These are phyloP conservation scores for Luffia ferchaultella DNA, from an alignment of 2,888 invertebrate genomes.

Conservation along the genomic window DNA sequence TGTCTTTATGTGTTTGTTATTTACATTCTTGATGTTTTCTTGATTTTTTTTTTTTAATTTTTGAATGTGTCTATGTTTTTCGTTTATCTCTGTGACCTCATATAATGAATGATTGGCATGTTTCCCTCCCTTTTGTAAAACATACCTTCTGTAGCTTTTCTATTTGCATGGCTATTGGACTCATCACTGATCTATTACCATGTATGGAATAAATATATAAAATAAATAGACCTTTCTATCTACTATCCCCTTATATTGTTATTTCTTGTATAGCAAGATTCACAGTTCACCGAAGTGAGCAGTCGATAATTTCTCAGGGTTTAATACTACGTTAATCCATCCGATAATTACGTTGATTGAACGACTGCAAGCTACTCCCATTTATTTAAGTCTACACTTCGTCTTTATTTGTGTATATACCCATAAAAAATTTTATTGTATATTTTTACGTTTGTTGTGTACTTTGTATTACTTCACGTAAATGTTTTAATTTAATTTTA, in stretches of 20 bases:
- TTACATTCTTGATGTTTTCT: too few species aligned
- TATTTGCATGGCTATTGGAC: slow-evolving; percentile 59
- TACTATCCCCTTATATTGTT: not conserved
- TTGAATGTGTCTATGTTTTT: too few species aligned
- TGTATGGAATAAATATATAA: too few species aligned
- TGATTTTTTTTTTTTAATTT: too few species aligned
- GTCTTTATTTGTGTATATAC: not conserved
- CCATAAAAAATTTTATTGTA: too few species aligned
- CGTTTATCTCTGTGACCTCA: slow-evolving; percentile 55
- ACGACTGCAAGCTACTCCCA: slow-evolving; percentile 48
- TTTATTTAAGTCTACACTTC: slow-evolving; percentile 49
- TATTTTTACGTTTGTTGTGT: too few species aligned
- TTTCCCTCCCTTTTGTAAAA: slow-evolving; percentile 27
- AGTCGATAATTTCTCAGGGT: not conserved
- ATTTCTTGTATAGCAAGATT: not conserved
- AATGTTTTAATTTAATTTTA: too few species aligned
- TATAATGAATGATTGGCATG: slow-evolving; percentile 49
- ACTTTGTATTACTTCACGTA: too few species aligned
- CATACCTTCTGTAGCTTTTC: slow-evolving; percentile 31
- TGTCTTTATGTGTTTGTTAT: too few species aligned
- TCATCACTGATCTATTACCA: too few species aligned
- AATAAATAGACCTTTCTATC: not conserved
- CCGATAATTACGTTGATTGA: slow-evolving; percentile 16
- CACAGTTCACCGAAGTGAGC: not conserved
- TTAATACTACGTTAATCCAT: not conserved